Base-by-base conservation (phyloP, 2,888 invertebrate species). In the Aquatica leii region DNA sequence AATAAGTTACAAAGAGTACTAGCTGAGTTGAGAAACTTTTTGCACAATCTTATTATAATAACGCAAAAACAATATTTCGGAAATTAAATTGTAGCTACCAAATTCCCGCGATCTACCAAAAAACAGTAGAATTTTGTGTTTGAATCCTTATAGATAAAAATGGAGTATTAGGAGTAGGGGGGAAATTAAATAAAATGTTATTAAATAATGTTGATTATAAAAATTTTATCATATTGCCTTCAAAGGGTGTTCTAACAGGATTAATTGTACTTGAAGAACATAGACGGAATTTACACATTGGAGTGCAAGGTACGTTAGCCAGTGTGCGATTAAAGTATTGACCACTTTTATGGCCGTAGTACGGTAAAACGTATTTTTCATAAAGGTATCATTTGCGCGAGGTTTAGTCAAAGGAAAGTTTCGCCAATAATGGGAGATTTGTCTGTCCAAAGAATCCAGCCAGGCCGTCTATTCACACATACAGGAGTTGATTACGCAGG, bases 381-480 rank as follows among this genome's bases (percentile, higher is more conserved):
- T 9, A 37, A 37, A 37, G 2, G 37, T 11, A 37, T 37, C 11
- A 11, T 37, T 37, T 37, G 37, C 14, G 14, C 41, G 14, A 41
- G 14, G 14, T 41, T 41, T 41, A 14, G 15, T 41, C 41, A 41
- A 41, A 41, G 59, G 0, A 37, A 35, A 15, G 6, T 57, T 11
- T 18, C 61, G 11, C 73, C 73, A 55, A 20, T 71, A 4, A 75
- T 76, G 74, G 72, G 71, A 17, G 60, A 73, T 61, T 59, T 76
- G 17, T 75, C 75, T 1, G 20, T 18, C 8, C 21, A 40, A 9
- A 58, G 74, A 12, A 55, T 72, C 3, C 58, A 54, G 15, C 35
- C 50, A 12, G 41, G 64, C 3, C 61, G 59, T 15, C 64, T 68
- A 1, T 72, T 72, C 59, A 41, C 15, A 11, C 51, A 50, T 20